Conservation (phyloP, 2,797 vertebrate genomes). For the Enteromius anoplus region DNA sequence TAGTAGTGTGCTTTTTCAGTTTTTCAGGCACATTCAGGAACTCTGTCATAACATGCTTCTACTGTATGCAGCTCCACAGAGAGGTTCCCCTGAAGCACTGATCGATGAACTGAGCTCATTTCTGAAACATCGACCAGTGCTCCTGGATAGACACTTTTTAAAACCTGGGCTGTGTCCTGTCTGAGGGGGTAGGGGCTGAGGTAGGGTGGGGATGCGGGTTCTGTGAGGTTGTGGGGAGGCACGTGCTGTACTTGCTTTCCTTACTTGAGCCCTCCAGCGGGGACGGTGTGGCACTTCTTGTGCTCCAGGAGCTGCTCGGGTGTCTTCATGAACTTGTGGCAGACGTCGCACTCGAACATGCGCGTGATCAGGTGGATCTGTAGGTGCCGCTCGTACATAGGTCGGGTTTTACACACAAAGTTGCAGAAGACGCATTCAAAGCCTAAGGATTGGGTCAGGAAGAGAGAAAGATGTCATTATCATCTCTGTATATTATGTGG, state of each 20-base stretch:
- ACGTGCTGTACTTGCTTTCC: constrained; percentile 96
- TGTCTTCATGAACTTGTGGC: constrained; percentile 99
- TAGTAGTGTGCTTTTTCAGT: neutral
- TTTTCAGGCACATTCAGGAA: constrained; percentile 47
- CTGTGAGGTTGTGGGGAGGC: constrained; percentile 25
- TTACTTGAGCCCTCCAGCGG: constrained; percentile 99
- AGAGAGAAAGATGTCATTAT: constrained; percentile 25
- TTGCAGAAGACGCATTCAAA: constrained; percentile 99
- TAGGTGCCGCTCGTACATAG: constrained; percentile 97
- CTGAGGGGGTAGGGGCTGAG: constrained; percentile 3
- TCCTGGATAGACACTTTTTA: constrained; percentile 27
- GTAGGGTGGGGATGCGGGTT: constrained; percentile 23
- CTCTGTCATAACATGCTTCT: constrained; percentile 6
- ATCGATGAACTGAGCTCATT: constrained; percentile 24
- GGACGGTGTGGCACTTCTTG: constrained; percentile 99
- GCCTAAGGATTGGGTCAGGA: constrained; percentile 72
- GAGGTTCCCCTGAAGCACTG: constrained; percentile 38
- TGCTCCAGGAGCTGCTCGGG: constrained; percentile 99
- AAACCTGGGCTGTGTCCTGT: constrained; percentile 1
- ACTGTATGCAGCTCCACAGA: constrained; percentile 7
- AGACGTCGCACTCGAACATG: constrained; percentile 99
- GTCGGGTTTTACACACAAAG: constrained; percentile 98
- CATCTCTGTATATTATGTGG: constrained; percentile 11
- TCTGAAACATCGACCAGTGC: constrained; percentile 38
- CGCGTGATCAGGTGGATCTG: constrained; percentile 99